Conservation (phyloP, 2,888 invertebrate genomes). For the Microplitis manilae region DNA sequence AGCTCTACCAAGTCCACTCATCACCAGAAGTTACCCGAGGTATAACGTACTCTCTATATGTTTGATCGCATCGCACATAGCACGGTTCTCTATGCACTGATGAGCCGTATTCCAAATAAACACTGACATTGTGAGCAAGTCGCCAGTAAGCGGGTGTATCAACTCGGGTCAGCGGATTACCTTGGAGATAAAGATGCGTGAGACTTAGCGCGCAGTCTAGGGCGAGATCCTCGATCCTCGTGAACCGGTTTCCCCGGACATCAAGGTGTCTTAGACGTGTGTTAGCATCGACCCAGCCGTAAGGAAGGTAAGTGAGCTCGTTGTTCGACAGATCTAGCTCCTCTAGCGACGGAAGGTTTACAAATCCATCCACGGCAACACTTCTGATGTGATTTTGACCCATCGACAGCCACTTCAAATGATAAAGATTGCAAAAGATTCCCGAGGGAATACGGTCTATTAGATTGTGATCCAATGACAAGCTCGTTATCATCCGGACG, state of each 20-base stretch:
- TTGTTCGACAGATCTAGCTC: constrained; percentile 55
- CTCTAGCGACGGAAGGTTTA: constrained; percentile 39
- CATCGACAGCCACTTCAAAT: constrained; percentile 54
- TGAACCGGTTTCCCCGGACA: constrained; percentile 49
- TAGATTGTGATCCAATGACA: constrained; percentile 57
- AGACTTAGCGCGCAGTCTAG: constrained; percentile 51
- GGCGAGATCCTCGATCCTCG: constrained; percentile 41
- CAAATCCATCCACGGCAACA: constrained; percentile 52
- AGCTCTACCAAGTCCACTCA: constrained; percentile 36
- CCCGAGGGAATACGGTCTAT: constrained; percentile 49
- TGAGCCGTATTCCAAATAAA: constrained; percentile 51
- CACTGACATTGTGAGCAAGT: constrained; percentile 51
- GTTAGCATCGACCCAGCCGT: constrained; percentile 52
- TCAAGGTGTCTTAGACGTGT: constrained; percentile 53
- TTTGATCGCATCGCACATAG: constrained; percentile 37
- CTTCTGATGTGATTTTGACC: constrained; percentile 53
- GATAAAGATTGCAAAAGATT: constrained; percentile 49
- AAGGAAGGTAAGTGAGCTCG: constrained; percentile 48
- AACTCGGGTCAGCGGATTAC: constrained; percentile 53
- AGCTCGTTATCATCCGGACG: constrained; percentile 48
- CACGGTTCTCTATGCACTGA: constrained; percentile 50
- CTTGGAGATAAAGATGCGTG: constrained; percentile 54
- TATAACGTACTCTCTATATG: constrained; percentile 27
- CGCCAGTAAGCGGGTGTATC: constrained; percentile 38
- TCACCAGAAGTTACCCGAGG: constrained; percentile 33